Evolutionary conservation across 2,113 vertebrate genomes (phyloP), one percentile per base, ranked within the genome.

Genomic region (Ellobius talpinus): DNA sequence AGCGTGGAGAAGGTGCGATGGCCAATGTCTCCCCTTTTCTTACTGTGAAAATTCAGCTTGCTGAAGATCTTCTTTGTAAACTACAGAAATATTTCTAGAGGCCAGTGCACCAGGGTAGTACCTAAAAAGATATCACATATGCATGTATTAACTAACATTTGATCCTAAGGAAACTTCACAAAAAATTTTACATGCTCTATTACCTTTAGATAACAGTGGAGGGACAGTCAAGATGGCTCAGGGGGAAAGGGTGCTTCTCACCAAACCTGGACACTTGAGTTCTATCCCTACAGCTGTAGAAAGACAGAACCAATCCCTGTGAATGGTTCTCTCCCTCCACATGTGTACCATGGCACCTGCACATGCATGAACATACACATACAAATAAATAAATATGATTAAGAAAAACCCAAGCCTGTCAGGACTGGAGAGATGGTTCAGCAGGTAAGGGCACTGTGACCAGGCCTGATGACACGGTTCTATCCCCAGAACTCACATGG

Each of bases 31-130:
- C 23, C 33, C 13, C 55, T 92, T 74, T 72, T 26, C 78, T 70
- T 79, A 61, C 50, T 76, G 26, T 88, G 89, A 88, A 95, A 87
- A 89, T n/a, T 33, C 91, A 70, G 39, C 33, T 58, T 72, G n/a
- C 33, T 29, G 11, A 50, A 39, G 36, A 33, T 88, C 95, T 93
- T 52, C 45, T 16, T 12, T 65, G 65, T 73, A 47, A 65, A 76
- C 13, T 84, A 50, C 21, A 4, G 7, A 74, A 89, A 33, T 21
- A 0, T 92, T 70, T 76, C 76, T 79, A 36, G 63, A 77, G 89
- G 70, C 14, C 33, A 79, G 76, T 55, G 17, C 14, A 58, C 29
- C 52, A 81, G 72, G 23, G 21, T 12, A 87, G 70, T 58, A n/a
- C 65, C 26, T 85, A 50, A 79, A 72, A 61, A 61, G 61, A 39